These are phyloP conservation scores for Halesus radiatus DNA, from an alignment of 1,140 invertebrate species.

Conservation along the genomic window DNA sequence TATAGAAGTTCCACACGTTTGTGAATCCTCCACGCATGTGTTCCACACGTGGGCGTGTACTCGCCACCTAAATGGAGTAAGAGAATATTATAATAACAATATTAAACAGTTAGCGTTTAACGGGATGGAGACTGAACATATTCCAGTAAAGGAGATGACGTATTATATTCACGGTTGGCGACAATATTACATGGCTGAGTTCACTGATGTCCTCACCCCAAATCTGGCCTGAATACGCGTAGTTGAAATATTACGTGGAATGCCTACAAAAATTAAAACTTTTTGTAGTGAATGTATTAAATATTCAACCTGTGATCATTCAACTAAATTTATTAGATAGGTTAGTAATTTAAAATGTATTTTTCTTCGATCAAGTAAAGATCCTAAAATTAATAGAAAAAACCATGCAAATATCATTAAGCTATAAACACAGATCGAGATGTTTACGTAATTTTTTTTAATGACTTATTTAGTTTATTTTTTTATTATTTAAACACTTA, in stretches of 20 bases:
- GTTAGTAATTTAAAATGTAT: not conserved
- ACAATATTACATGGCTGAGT: conserved; percentile 8
- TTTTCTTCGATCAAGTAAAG: not conserved
- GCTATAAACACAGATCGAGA: not conserved
- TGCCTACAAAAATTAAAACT: not conserved
- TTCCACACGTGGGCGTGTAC: conserved; percentile 9
- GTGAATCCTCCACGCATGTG: conserved; percentile 17
- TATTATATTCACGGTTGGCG: conserved; percentile 10
- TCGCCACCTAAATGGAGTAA: not conserved
- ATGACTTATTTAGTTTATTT: not conserved
- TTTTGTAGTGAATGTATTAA: not conserved
- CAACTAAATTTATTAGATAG: not conserved
- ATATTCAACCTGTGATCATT: too few relatives aligned
- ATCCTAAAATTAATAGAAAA: not conserved
- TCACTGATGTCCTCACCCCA: not conserved
- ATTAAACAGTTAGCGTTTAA: conserved; percentile 8
- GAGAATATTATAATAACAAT: not conserved
- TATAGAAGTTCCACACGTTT: not conserved
- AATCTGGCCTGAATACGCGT: not conserved
- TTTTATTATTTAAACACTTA: too few relatives aligned
- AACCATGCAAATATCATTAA: not conserved
- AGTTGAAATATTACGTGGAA: not conserved
- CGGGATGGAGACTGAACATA: not conserved
- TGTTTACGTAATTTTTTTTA: not conserved
- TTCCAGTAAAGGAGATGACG: conserved; percentile 35